A percentile compares a stretch with the other conserved stretches of the same genome.
Conservation (phyloP, 2,888 invertebrate species). For the Catocala nupta region DNA sequence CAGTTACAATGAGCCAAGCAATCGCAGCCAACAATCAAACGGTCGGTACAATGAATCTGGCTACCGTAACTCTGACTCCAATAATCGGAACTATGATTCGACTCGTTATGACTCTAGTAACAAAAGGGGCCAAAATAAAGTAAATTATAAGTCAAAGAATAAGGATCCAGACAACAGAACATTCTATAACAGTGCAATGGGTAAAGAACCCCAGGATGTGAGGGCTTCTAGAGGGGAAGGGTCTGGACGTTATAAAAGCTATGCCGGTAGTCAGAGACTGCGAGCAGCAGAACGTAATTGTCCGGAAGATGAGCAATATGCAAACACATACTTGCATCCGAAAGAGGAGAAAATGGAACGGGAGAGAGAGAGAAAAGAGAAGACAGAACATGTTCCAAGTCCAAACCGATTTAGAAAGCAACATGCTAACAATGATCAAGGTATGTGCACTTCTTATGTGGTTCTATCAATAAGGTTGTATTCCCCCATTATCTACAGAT, state of each 20-base stretch:
- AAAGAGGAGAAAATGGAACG: conserved; percentile 63
- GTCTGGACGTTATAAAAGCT: conserved; percentile 66
- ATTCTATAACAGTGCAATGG: conserved; percentile 77
- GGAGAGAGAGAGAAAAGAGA: conserved; percentile 40
- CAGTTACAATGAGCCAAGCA: conserved; percentile 42
- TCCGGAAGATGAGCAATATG: conserved; percentile 80
- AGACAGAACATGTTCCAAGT: conserved; percentile 62
- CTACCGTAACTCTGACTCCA: conserved; percentile 35
- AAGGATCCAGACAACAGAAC: conserved; percentile 76
- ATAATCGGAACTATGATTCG: conserved; percentile 26
- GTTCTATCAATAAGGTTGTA: too few species aligned
- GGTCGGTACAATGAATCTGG: conserved; percentile 42
- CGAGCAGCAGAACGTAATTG: conserved; percentile 65
- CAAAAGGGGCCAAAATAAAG: conserved; percentile 69
- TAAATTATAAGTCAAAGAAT: conserved; percentile 67
- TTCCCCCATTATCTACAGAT: too few species aligned
- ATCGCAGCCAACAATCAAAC: conserved; percentile 32
- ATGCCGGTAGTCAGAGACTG: conserved; percentile 73
- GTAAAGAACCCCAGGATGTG: conserved; percentile 73
- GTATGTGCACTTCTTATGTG: conserved; percentile 34
- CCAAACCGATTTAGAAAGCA: conserved; percentile 66
- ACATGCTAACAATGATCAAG: conserved; percentile 57
- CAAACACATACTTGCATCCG: conserved; percentile 69
- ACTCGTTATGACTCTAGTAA: conserved; percentile 50
- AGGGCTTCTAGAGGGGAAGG: conserved; percentile 71